These are phyloP conservation scores for Pocillopora damicornis DNA, from an alignment of 64 coral and sea anemone genomes.

Conservation along the genomic window DNA sequence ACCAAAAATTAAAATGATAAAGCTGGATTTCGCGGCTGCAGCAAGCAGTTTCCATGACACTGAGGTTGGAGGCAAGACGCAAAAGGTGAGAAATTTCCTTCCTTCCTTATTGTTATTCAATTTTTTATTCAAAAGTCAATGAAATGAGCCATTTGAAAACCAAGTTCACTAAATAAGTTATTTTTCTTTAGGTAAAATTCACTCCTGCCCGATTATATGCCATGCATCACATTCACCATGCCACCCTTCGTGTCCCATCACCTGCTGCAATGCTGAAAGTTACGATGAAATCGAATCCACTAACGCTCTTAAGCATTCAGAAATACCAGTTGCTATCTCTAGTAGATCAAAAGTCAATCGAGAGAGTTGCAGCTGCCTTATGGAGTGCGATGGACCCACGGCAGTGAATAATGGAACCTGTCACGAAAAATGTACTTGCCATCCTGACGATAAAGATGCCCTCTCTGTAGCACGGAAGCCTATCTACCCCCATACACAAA, in stretches of 20 bases:
- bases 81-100: not conserved
- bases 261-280: conserved; percentile 10
- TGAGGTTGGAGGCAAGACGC: not conserved
- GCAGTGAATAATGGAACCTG: conserved; percentile 2
- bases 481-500: not conserved
- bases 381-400: conserved; percentile 24
- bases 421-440: conserved; percentile 49
- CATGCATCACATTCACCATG: not conserved
- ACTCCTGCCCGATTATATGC: not conserved
- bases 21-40: conserved; percentile 45
- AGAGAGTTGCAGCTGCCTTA: conserved; percentile 41
- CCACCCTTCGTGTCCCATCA: not conserved
- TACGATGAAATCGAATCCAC: not conserved
- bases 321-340: not conserved
- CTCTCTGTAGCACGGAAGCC: not conserved
- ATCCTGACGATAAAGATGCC: conserved; percentile 13
- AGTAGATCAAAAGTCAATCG: conserved; percentile 24
- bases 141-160: not conserved
- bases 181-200: not conserved
- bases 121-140: not conserved
- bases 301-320: not conserved
- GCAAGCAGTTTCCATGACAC: conserved; percentile 34
- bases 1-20: not conserved
- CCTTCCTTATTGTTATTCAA: not conserved
- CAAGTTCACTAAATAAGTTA: no score